Percentiles rank a stretch among this genome's conserved stretches.
Evolutionary conservation across 37 sponge, comb jelly and placozoan species (phyloP).

Genomic region (Spongia lamella): DNA sequence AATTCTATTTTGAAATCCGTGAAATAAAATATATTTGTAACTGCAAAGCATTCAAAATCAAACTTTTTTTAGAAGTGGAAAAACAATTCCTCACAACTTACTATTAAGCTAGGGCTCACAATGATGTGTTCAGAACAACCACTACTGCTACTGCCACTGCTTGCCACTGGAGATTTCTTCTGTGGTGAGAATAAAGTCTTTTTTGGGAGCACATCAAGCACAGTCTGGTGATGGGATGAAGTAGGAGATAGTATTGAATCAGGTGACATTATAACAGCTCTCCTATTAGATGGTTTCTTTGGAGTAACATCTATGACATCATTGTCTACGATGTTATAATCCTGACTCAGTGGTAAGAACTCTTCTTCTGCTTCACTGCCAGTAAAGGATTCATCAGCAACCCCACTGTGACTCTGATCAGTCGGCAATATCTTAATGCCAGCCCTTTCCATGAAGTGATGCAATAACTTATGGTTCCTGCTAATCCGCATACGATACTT

Average conservation of each 20-base stretch:
- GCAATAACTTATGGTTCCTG: constrained; percentile 61
- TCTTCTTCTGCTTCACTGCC: constrained; percentile 1
- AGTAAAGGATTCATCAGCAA: neutral
- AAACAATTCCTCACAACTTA: constrained; percentile 11
- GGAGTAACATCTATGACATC: neutral
- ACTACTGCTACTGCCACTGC: neutral
- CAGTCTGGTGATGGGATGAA: neutral
- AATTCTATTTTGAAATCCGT: too few species aligned
- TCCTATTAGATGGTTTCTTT: constrained; percentile 33
- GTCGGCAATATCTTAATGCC: constrained; percentile 10
- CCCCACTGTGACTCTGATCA: neutral
- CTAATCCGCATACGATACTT: constrained; percentile 69
- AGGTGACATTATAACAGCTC: too few species aligned
- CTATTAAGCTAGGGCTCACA: constrained; percentile 45
- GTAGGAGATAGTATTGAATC: neutral
- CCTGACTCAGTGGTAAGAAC: neutral
- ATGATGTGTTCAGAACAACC: neutral
- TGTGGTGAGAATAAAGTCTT: too few species aligned
- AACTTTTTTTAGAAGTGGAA: neutral
- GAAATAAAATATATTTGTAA: too few species aligned
- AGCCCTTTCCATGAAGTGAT: constrained; percentile 57
- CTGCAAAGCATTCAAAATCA: too few species aligned
- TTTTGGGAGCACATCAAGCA: neutral
- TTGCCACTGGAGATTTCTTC: neutral
- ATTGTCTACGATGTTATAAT: neutral